Percentiles rank a stretch among this genome's conserved stretches.
Evolutionary conservation across 2,113 vertebrate species (phyloP).

Genomic region (Syngnathus typhle): DNA sequence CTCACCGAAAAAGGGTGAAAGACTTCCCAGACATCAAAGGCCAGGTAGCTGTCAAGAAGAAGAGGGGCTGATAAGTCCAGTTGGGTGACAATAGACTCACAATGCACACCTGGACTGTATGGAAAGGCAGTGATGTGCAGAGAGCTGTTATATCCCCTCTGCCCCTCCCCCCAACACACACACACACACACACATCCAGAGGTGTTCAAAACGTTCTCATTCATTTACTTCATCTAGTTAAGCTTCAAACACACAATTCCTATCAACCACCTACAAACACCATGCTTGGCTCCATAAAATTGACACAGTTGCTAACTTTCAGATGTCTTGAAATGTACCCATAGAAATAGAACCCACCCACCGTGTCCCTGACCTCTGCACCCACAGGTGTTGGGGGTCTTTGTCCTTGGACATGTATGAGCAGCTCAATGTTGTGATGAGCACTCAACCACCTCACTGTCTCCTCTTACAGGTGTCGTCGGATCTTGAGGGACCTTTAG

Average conservation of each 20-base stretch:
- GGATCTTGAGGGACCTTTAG: constrained; percentile 49
- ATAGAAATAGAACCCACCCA: constrained; percentile 15
- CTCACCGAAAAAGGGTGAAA: constrained; percentile 58
- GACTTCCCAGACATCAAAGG: constrained; percentile 71
- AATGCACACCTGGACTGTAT: constrained; percentile 77
- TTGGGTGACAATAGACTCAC: constrained; percentile 70
- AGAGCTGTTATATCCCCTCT: constrained; percentile 55
- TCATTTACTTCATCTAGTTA: constrained; percentile 28
- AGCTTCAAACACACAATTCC: constrained; percentile 30
- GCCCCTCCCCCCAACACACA: constrained; percentile 20
- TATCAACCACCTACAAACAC: constrained; percentile 56
- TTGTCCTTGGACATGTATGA: constrained; percentile 78
- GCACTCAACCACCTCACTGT: constrained; percentile 50
- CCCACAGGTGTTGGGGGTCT: constrained; percentile 85
- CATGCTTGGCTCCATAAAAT: constrained; percentile 45
- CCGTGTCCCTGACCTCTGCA: constrained; percentile 71
- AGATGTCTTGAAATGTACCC: constrained; percentile 46
- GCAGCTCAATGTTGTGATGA: constrained; percentile 72
- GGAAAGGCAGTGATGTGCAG: constrained; percentile 65
- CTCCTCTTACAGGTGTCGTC: constrained; percentile 45
- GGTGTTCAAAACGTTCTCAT: constrained; percentile 39
- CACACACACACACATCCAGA: constrained; percentile 7
- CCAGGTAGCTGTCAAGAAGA: constrained; percentile 66
- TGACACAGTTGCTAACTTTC: constrained; percentile 20
- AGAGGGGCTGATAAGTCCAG: constrained; percentile 64